phyloP scores from a whole-genome alignment of 2,888 invertebrate genomes.

The Eledona agricola region DNA sequence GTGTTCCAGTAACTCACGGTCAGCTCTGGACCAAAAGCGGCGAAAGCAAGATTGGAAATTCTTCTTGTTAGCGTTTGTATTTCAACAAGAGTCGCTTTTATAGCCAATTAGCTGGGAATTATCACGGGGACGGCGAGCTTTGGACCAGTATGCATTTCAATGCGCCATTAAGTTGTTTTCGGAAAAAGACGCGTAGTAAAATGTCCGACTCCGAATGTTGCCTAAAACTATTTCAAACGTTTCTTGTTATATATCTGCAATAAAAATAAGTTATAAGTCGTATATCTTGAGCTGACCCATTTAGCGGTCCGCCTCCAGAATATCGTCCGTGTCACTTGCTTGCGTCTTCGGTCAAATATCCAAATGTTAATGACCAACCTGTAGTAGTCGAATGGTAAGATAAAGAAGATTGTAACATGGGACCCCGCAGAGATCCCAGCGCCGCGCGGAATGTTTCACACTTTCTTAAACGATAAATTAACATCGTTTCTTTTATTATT shows the following conservation, averaged over 20 bases:
- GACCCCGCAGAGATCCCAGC: slow-evolving; percentile 57
- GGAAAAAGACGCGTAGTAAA: slow-evolving; percentile 7
- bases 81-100: too few species aligned
- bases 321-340: slow-evolving; percentile 40
- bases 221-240: slow-evolving; percentile 27
- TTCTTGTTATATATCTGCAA: slow-evolving; percentile 24
- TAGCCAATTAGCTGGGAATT: too few species aligned
- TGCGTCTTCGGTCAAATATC: slow-evolving; percentile 52
- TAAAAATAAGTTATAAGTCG: slow-evolving; percentile 27
- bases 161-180: slow-evolving; percentile 8
- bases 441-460: slow-evolving; percentile 59
- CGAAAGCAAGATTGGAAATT: too few species aligned
- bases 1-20: too few species aligned
- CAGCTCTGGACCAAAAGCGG: slow-evolving; percentile 5
- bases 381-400: slow-evolving; percentile 57
- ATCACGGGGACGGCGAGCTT: too few species aligned
- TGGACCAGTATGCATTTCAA: slow-evolving; percentile 11
- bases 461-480: slow-evolving; percentile 60
- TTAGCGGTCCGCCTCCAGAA: slow-evolving; percentile 16
- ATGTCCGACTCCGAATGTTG: slow-evolving; percentile 9
- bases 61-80: too few species aligned
- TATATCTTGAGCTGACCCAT: slow-evolving; percentile 21
- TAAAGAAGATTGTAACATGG: slow-evolving; percentile 61
- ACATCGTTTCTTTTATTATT: slow-evolving; percentile 50
- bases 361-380: slow-evolving; percentile 56